Evolutionary conservation across 2,113 vertebrate species (phyloP).

Genomic region (Paraplagusia blochii): DNA sequence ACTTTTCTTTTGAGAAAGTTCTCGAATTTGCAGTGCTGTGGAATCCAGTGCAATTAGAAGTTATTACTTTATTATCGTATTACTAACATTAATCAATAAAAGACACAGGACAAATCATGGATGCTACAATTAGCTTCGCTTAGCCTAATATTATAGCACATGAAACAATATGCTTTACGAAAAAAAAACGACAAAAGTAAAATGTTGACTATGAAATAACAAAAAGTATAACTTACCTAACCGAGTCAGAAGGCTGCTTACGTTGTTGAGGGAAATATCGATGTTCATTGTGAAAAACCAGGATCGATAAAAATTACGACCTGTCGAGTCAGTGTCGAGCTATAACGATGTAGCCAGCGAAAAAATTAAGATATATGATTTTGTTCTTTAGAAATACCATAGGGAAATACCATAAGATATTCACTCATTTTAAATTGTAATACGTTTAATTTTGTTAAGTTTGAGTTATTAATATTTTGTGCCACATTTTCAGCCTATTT

Average conservation of each 20-base stretch:
- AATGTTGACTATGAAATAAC: background rate
- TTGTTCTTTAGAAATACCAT: too few species aligned
- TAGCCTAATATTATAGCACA: background rate
- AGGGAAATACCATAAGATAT: too few species aligned
- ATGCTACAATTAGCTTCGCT: background rate
- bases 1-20: constrained; percentile 65
- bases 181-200: background rate
- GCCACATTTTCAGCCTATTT: too few species aligned
- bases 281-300: constrained; percentile 52
- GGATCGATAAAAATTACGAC: background rate
- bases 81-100: too few species aligned
- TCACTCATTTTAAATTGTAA: too few species aligned
- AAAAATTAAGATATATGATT: background rate
- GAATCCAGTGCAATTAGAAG: background rate
- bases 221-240: constrained; percentile 52
- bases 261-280: constrained; percentile 13
- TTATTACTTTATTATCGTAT: too few species aligned
- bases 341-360: background rate
- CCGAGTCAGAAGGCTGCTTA: constrained; percentile 62
- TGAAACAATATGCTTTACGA: too few species aligned
- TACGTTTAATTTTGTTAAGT: too few species aligned
- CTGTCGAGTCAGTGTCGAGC: background rate
- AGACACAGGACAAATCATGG: too few species aligned
- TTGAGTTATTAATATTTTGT: background rate
- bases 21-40: constrained; percentile 64